Conservation (phyloP, 2,113 vertebrate species). For the Pelvicachromis taeniatus region DNA sequence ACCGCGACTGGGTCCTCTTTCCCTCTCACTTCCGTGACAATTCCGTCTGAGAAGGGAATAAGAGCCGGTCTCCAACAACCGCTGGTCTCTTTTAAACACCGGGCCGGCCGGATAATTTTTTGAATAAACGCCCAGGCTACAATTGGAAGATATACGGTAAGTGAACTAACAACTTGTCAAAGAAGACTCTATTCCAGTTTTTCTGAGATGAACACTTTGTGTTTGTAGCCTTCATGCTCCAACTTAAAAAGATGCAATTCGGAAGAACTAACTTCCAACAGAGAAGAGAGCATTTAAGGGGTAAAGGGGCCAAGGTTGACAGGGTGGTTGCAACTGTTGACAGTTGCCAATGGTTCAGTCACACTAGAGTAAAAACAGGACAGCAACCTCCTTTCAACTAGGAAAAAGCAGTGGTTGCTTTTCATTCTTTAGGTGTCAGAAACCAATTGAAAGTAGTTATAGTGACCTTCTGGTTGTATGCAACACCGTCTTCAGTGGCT, state of each 20-base stretch:
- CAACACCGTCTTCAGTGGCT: neutral
- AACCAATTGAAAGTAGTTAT: neutral
- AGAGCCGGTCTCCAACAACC: too few relatives aligned
- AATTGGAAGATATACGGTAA: too few relatives aligned
- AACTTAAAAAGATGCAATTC: neutral
- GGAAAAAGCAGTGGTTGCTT: neutral
- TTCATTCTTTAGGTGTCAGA: neutral
- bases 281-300: neutral
- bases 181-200: too few relatives aligned
- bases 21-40: too few relatives aligned
- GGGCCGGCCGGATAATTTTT: too few relatives aligned
- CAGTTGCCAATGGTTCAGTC: neutral
- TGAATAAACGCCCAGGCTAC: too few relatives aligned
- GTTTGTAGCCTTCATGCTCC: neutral
- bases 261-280: neutral
- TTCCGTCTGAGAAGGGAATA: too few relatives aligned
- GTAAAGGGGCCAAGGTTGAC: neutral
- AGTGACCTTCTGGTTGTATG: neutral
- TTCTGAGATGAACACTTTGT: neutral
- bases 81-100: too few relatives aligned
- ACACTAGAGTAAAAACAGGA: neutral
- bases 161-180: too few relatives aligned
- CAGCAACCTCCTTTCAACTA: neutral
- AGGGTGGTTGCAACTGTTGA: neutral
- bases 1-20: too few relatives aligned